phyloP scores from a whole-genome alignment of 2,113 vertebrate genomes.

The Lates calcarifer region DNA sequence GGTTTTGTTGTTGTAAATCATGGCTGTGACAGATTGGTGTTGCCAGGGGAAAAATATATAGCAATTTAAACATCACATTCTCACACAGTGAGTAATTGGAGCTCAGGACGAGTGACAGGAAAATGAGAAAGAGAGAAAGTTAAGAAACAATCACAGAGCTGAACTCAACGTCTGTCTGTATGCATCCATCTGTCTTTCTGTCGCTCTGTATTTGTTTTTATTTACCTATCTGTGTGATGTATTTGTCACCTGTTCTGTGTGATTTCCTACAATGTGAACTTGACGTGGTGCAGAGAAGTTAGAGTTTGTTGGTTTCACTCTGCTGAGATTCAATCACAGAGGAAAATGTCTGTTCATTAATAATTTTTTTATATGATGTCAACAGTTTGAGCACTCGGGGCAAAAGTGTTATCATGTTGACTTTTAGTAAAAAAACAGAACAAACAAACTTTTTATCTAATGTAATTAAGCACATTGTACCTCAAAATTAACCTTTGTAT shows the following conservation, averaged over 20 bases:
- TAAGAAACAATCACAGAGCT: conserved; percentile 23
- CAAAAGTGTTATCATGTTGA: no score
- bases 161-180: conserved; percentile 8
- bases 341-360: no score
- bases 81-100: conserved; percentile 49
- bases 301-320: no score
- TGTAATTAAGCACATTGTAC: no score
- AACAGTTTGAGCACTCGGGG: no score
- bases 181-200: conserved; percentile 3
- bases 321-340: no score
- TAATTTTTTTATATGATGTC: no score
- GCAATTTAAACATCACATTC: conserved; percentile 61
- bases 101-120: conserved; percentile 27
- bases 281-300: no score
- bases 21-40: conserved; percentile 46
- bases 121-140: conserved; percentile 37
- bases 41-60: conserved; percentile 52
- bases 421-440: no score
- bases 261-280: not conserved
- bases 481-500: no score
- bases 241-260: not conserved
- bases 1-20: conserved; percentile 44
- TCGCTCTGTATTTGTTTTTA: not conserved
- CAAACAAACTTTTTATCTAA: no score
- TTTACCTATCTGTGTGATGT: not conserved